A percentile compares a stretch with the other conserved stretches of the same genome.
These are phyloP conservation scores for Esox masquinongy DNA, from an alignment of 2,797 vertebrate species.

Conservation along the genomic window DNA sequence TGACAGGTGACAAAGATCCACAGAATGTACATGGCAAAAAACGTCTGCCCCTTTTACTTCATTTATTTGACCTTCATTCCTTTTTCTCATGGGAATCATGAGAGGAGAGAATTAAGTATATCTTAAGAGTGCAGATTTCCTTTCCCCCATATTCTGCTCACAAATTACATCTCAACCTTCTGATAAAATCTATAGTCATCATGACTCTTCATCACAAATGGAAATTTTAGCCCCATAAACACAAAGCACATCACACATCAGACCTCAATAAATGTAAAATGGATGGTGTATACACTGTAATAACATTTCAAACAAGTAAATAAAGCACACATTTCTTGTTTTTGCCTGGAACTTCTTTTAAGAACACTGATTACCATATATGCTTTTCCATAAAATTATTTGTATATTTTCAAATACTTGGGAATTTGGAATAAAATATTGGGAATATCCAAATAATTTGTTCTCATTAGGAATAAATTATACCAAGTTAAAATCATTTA, in stretches of 20 bases:
- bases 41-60: background rate
- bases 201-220: background rate
- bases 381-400: background rate
- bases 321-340: background rate
- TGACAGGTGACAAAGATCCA: constrained; percentile 59
- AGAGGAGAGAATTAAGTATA: background rate
- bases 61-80: constrained; percentile 3
- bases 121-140: background rate
- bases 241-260: constrained; percentile 10
- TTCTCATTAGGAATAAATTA: background rate
- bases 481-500: no score
- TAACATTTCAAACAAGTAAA: constrained; percentile 1
- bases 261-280: background rate
- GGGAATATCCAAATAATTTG: no score
- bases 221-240: background rate
- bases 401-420: background rate
- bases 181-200: background rate
- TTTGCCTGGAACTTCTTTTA: background rate
- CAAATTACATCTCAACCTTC: background rate
- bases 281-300: background rate
- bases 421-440: no score
- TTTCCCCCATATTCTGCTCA: background rate
- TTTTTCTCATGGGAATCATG: constrained; percentile 15
- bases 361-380: background rate
- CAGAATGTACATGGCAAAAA: constrained; percentile 8